A percentile compares a stretch with the other conserved stretches of the same genome.
These are phyloP conservation scores for Acestrorhynchus altus DNA, from an alignment of 2,797 vertebrate genomes.

Conservation along the genomic window DNA sequence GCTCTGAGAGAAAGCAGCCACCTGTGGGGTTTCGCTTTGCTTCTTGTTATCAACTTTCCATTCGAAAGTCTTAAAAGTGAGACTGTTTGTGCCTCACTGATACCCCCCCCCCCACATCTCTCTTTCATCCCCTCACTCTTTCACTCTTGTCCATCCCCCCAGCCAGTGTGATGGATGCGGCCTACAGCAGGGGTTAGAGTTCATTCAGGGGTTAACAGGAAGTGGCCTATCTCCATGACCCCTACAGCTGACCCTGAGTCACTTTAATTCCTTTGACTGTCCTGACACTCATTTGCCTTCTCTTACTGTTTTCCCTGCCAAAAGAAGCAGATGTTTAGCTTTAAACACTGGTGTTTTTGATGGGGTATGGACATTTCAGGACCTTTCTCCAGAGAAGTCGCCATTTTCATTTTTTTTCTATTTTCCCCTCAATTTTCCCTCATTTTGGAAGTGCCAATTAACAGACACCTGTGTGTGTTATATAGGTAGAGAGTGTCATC, in stretches of 20 bases:
- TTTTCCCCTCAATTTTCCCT: too few species aligned
- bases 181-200: conserved; percentile 77
- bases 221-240: conserved; percentile 75
- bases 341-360: too few species aligned
- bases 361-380: conserved; percentile 10
- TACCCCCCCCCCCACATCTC: conserved; percentile 47
- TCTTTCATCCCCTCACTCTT: not conserved
- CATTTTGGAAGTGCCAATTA: too few species aligned
- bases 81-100: conserved; percentile 10
- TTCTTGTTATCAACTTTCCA: not conserved
- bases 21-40: not conserved
- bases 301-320: conserved; percentile 8
- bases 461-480: too few species aligned
- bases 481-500: too few species aligned
- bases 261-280: conserved; percentile 72
- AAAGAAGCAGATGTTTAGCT: conserved; percentile 27
- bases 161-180: conserved; percentile 64
- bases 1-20: not conserved
- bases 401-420: too few species aligned
- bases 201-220: conserved; percentile 80
- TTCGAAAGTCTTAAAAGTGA: not conserved
- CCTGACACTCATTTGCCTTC: conserved; percentile 6
- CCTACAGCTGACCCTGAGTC: conserved; percentile 66
- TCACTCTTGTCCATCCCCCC: conserved; percentile 15
- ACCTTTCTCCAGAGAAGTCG: not conserved